Conservation (phyloP, 92 coral and sea anemone species). For the Umimayanthus kanabou region DNA sequence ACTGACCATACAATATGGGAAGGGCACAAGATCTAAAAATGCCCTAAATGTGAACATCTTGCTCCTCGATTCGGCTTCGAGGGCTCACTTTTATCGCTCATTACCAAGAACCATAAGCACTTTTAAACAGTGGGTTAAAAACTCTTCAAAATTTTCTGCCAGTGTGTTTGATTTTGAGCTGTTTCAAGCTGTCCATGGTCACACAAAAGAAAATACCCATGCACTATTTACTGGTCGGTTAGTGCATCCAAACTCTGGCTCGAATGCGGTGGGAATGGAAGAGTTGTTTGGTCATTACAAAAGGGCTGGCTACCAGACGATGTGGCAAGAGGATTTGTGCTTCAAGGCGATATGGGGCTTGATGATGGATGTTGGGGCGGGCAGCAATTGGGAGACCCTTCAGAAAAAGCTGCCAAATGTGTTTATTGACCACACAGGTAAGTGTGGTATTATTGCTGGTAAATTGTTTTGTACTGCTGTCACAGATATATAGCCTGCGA, state of each 20-base stretch:
- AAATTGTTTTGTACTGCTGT: too few relatives aligned
- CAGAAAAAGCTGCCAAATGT: constrained; percentile 42
- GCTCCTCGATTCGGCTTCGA: constrained; percentile 78
- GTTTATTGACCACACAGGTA: constrained; percentile 63
- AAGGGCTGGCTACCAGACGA: constrained; percentile 62
- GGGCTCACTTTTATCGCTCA: constrained; percentile 90
- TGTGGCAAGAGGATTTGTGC: constrained; percentile 73
- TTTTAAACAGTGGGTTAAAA: constrained; percentile 46
- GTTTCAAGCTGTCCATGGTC: constrained; percentile 87
- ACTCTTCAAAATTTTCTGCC: constrained; percentile 27
- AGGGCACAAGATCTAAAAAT: constrained; percentile 34
- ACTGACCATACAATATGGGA: constrained; percentile 30
- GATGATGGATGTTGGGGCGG: constrained; percentile 41
- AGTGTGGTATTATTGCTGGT: background rate
- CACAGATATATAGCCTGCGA: too few relatives aligned
- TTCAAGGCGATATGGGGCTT: constrained; percentile 61
- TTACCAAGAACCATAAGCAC: constrained; percentile 73
- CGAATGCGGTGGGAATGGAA: constrained; percentile 39
- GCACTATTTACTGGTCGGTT: constrained; percentile 79
- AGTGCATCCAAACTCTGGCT: constrained; percentile 44
- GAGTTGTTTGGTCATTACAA: constrained; percentile 48
- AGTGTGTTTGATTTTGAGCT: constrained; percentile 73
- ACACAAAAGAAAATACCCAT: constrained; percentile 75
- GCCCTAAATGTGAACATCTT: constrained; percentile 73
- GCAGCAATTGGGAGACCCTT: constrained; percentile 36